Evolutionary conservation across 2,797 vertebrate species (phyloP).

Genomic region (Hippoglossus hippoglossus): DNA sequence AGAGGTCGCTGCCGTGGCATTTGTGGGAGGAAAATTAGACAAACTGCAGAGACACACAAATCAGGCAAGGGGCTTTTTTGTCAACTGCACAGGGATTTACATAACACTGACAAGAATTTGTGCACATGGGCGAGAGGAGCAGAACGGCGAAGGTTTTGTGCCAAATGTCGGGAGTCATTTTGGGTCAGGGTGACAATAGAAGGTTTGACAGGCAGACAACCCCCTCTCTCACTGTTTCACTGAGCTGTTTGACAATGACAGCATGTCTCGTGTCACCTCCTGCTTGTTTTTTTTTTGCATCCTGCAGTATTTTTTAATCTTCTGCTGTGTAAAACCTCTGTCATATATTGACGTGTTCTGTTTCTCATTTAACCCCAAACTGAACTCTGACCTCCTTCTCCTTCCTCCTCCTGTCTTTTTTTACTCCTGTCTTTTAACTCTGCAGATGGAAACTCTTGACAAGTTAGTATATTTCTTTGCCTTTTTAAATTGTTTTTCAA

Average conservation of each 20-base stretch:
- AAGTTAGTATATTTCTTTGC: conserved; percentile 92
- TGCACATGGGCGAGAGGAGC: conserved; percentile 31
- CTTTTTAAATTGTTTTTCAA: conserved; percentile 28
- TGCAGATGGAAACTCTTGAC: conserved; percentile 93
- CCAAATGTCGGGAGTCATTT: conserved; percentile 57
- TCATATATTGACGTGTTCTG: conserved; percentile 43
- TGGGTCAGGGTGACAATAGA: conserved; percentile 64
- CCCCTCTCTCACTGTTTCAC: conserved; percentile 51
- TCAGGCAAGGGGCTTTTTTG: not conserved
- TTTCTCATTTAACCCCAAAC: conserved; percentile 45
- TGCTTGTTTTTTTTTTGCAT: conserved; percentile 52
- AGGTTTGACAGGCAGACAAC: conserved; percentile 68
- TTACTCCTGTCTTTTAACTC: conserved; percentile 65
- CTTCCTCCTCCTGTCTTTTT: conserved; percentile 55
- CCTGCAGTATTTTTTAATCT: conserved; percentile 33
- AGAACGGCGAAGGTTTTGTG: conserved; percentile 44
- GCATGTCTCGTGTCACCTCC: conserved; percentile 64
- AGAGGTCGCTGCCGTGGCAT: conserved; percentile 37
- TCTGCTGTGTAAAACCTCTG: conserved; percentile 26
- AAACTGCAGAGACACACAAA: conserved; percentile 22
- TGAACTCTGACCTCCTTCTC: conserved; percentile 68
- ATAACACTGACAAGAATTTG: conserved; percentile 41
- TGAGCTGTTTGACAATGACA: conserved; percentile 60
- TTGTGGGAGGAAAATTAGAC: conserved; percentile 36
- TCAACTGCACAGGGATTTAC: conserved; percentile 48